A percentile compares a stretch with the other conserved stretches of the same genome.
phyloP scores from a whole-genome alignment of 2,888 invertebrate genomes.

The Byasa hedistus region DNA sequence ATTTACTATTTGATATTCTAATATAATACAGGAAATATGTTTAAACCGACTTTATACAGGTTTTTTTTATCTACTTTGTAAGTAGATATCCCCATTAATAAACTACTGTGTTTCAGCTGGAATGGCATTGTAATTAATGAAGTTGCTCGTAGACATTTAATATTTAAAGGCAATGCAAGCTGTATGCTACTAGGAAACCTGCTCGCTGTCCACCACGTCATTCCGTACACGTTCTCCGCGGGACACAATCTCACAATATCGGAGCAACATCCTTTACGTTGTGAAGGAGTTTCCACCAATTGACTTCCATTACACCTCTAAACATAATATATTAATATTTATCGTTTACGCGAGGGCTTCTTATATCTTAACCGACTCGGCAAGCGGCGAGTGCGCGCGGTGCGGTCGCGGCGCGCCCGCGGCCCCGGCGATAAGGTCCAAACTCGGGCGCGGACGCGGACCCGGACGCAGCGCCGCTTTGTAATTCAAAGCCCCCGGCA shows the following conservation, averaged over 20 bases:
- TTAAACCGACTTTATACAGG: no score
- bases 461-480: slow-evolving; percentile 27
- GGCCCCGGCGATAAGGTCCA: background rate
- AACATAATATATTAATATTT: slow-evolving; percentile 52
- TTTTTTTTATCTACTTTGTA: no score
- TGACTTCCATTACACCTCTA: slow-evolving; percentile 43
- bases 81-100: no score
- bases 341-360: slow-evolving; percentile 40
- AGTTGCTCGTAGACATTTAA: no score
- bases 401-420: background rate
- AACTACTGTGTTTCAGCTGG: no score
- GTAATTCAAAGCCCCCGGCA: slow-evolving; percentile 27
- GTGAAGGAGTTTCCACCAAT: slow-evolving; percentile 38
- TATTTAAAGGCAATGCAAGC: no score
- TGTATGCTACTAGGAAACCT: no score
- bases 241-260: background rate
- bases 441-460: slow-evolving; percentile 8
- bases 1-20: no score
- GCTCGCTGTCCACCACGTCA: background rate
- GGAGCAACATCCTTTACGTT: slow-evolving; percentile 37
- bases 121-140: no score
- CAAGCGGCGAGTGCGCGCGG: background rate
- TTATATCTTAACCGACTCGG: slow-evolving; percentile 23
- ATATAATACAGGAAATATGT: no score
- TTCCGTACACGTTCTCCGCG: background rate